Evolutionary conservation across 2,888 invertebrate species (phyloP), one percentile per base, ranked within the genome.

Genomic region (Theretra japonica): DNA sequence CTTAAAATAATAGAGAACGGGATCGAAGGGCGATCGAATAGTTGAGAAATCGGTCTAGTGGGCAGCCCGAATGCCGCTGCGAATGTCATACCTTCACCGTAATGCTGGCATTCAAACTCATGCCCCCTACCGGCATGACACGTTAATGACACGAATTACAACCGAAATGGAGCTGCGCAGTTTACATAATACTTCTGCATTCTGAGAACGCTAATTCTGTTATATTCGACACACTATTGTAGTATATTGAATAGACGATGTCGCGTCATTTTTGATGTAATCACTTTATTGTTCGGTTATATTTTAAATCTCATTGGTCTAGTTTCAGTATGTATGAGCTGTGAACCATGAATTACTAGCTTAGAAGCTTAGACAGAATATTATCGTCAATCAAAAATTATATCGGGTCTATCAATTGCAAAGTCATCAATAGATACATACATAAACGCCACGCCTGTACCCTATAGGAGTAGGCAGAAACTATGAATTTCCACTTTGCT

Each of bases 71-170:
- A 73, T 73, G 58, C 73, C 73, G 59, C 65, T 53, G 59, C 68
- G 73, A 73, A 73, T 73, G 73, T 70, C 70, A 82, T 77, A 77
- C 77, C 73, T 70, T 76, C 74, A 74, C 80, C 79, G 74, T 81
- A 81, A 82, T 77, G 76, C 80, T 82, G 82, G 75, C 82, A 82
- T 82, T 82, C 79, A 79, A 74, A 72, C 53, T 53, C 65, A 65
- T 65, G 53, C 72, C 75, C 73, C 78, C 74, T 79, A 76, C 73
- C 65, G 65, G 48, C 48, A 65, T 65, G 65, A 65, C 65, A 65
- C 65, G 65, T 48, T 65, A 70, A 70, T 59, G 70, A 50, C 70
- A 70, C 60, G 41, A 21, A 65, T 65, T 65, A 65, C 65, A 11
- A 15, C 62, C 65, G 65, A 65, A 65, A 65, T 65, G 17, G 41